Conservation (phyloP, 2,113 vertebrate genomes). For the Pachypanchax playfairii region DNA sequence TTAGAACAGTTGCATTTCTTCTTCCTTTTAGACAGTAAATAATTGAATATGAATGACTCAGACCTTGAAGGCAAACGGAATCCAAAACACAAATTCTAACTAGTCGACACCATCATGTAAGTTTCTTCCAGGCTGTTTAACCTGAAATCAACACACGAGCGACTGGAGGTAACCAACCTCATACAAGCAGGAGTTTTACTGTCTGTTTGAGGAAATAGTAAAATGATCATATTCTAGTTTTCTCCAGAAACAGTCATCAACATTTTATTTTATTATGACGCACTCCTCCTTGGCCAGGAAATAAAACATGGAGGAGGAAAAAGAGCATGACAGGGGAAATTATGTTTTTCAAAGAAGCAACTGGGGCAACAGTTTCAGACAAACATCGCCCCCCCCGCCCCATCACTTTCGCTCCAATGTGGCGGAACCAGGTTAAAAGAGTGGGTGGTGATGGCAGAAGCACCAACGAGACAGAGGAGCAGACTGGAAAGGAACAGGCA, state of each 20-base stretch:
- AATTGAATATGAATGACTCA: no score
- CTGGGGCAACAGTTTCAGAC: constrained; percentile 42
- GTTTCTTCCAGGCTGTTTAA: no score
- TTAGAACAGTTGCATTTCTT: no score
- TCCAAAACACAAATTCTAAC: no score
- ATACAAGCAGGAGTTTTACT: no score
- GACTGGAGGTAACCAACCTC: constrained; percentile 19
- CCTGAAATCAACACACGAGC: constrained; percentile 9
- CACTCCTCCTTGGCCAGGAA: constrained; percentile 1
- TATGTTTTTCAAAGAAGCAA: constrained; percentile 15
- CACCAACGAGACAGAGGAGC: constrained; percentile 20
- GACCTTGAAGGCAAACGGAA: no score
- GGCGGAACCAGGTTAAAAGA: constrained; percentile 43
- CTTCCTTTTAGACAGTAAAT: neutral
- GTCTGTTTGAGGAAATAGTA: no score
- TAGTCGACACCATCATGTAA: no score
- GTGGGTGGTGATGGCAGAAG: constrained; percentile 49
- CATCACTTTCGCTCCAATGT: constrained; percentile 38
- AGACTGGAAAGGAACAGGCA: constrained; percentile 26
- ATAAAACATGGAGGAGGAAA: neutral
- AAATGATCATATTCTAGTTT: no score
- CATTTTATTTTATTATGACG: no score
- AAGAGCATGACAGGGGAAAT: constrained; percentile 20
- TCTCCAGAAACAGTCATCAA: no score
- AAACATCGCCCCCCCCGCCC: constrained; percentile 34